Percentiles rank a stretch among this genome's conserved stretches.
Conservation (phyloP, 2,113 vertebrate species). For the Chaetorhynchus papuensis region DNA sequence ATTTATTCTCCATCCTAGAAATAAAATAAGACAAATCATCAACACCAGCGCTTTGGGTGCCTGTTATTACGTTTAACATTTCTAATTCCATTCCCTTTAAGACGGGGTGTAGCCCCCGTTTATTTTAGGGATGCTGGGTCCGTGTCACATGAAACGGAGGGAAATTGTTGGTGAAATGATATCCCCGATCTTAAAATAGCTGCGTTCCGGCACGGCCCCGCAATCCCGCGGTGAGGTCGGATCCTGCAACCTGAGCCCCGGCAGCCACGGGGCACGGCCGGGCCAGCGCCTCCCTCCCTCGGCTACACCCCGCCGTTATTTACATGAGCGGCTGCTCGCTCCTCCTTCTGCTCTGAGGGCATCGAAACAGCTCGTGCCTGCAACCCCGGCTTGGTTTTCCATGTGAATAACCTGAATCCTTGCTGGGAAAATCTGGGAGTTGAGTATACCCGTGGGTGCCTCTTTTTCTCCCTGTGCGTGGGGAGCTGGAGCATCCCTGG, state of each 20-base stretch:
- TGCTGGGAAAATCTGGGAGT: neutral
- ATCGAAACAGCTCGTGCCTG: fast-evolving
- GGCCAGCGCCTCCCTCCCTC: neutral
- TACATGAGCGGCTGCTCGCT: fast-evolving
- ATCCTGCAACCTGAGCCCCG: neutral
- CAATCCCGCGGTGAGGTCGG: fast-evolving
- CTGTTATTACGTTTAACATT: fast-evolving
- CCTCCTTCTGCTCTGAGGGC: neutral
- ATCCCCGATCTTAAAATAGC: neutral
- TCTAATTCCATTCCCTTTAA: neutral
- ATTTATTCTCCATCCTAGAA: neutral
- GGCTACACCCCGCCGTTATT: fast-evolving
- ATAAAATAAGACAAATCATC: neutral
- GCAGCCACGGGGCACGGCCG: neutral
- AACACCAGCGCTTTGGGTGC: neutral
- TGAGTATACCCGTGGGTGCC: fast-evolving
- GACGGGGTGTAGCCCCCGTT: neutral
- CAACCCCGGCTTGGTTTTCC: fast-evolving
- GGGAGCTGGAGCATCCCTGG: neutral
- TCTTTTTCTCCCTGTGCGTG: fast-evolving
- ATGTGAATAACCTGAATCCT: fast-evolving
- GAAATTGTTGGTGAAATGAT: neutral
- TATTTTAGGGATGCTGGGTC: neutral
- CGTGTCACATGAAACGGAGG: slow-evolving; percentile 12
- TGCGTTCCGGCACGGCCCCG: fast-evolving